A percentile compares a stretch with the other conserved stretches of the same genome.
Evolutionary conservation across 2,113 vertebrate genomes (phyloP).

Genomic region (Lipotes vexillifer): DNA sequence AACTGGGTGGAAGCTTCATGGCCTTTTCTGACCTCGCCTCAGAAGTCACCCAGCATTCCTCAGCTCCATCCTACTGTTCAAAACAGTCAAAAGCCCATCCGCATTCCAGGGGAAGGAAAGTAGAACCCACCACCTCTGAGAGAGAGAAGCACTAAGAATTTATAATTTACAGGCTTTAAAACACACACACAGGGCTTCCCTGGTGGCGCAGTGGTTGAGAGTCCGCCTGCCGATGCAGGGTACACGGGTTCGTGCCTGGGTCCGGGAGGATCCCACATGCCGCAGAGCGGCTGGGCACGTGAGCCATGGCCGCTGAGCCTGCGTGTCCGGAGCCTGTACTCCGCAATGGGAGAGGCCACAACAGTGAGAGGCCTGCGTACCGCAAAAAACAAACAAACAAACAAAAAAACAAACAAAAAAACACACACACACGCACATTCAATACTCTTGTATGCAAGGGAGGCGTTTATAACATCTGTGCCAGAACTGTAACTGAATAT

Average conservation of each 20-base stretch:
- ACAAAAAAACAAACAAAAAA: too few species aligned
- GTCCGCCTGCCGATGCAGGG: too few species aligned
- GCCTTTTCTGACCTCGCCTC: neutral
- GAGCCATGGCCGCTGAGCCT: too few species aligned
- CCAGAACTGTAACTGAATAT: neutral
- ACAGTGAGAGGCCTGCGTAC: too few species aligned
- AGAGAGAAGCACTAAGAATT: neutral
- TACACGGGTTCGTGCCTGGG: accelerated
- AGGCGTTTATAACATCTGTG: neutral
- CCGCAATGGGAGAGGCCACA: too few species aligned
- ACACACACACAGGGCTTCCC: neutral
- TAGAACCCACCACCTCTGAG: neutral
- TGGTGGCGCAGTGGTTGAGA: too few species aligned
- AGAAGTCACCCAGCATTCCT: neutral
- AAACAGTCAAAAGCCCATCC: neutral
- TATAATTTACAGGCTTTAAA: neutral
- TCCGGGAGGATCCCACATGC: too few species aligned
- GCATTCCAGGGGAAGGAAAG: neutral
- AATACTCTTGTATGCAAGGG: neutral
- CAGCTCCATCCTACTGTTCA: neutral
- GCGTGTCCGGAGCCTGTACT: too few species aligned
- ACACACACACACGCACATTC: neutral
- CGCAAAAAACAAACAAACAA: too few species aligned
- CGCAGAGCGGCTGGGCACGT: too few species aligned
- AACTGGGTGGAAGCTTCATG: neutral